A percentile compares a stretch with the other conserved stretches of the same genome.
Evolutionary conservation across 1,140 invertebrate genomes (phyloP).

Genomic region (Phocides pigmalion): DNA sequence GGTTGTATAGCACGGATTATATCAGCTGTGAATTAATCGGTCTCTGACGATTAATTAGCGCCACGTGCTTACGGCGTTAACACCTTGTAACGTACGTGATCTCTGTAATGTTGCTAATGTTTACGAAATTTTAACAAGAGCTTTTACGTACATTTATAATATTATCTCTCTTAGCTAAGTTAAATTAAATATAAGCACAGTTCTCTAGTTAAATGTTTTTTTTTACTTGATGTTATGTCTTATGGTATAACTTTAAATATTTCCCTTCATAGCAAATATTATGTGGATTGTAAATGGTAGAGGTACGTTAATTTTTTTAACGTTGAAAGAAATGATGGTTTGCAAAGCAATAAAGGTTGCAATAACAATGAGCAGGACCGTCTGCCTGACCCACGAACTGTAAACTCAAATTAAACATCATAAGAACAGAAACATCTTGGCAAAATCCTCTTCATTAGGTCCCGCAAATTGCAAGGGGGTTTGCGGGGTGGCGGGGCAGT

Average conservation of each 20-base stretch:
- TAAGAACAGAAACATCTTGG: conserved; percentile 81
- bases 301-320: no score
- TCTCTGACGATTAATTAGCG: conserved; percentile 79
- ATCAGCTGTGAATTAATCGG: conserved; percentile 81
- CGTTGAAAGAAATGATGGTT: no score
- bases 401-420: conserved; percentile 82
- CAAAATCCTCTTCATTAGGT: conserved; percentile 81
- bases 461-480: conserved; percentile 68
- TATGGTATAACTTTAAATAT: no score
- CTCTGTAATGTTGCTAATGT: neutral
- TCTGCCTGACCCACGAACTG: conserved; percentile 71
- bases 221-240: no score
- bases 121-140: neutral
- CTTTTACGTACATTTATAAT: neutral
- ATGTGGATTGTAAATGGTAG: neutral
- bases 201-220: no score
- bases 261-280: no score
- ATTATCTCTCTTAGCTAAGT: no score
- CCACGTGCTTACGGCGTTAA: conserved; percentile 53
- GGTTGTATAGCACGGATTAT: conserved; percentile 65
- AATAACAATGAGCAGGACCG: conserved; percentile 75
- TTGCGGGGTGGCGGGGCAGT: conserved; percentile 48
- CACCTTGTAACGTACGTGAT: conserved; percentile 39
- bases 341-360: conserved; percentile 43
- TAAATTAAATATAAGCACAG: no score